phyloP scores from a whole-genome alignment of 2,113 vertebrate genomes.

The Tychaedon coryphoeus region DNA sequence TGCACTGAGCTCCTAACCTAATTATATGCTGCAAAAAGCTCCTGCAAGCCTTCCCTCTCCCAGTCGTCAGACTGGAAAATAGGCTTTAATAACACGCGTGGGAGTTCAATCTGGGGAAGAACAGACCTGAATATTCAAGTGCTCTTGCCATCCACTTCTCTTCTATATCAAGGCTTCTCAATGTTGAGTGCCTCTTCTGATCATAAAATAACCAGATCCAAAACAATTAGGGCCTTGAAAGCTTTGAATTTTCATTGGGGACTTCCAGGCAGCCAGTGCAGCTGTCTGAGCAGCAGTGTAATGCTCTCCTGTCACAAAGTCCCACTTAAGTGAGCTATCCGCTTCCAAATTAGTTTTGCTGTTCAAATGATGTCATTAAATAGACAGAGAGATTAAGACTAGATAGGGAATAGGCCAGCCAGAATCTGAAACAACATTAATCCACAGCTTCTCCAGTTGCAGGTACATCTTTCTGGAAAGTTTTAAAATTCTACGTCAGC shows the following conservation, averaged over 20 bases:
- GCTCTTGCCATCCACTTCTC: background rate
- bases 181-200: background rate
- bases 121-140: background rate
- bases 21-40: background rate
- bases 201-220: slow-evolving; percentile 6
- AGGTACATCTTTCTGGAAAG: background rate
- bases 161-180: background rate
- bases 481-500: background rate
- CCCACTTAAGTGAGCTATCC: background rate
- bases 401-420: background rate
- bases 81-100: background rate
- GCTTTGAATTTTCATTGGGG: slow-evolving; percentile 12
- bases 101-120: background rate
- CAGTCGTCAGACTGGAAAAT: background rate
- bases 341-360: background rate
- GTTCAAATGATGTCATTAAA: background rate
- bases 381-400: background rate
- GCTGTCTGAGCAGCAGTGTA: slow-evolving; percentile 5
- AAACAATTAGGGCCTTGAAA: slow-evolving; percentile 45
- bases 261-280: background rate
- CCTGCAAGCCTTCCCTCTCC: background rate
- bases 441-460: background rate
- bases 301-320: background rate
- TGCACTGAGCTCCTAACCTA: background rate
- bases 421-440: background rate